These are phyloP conservation scores for Habropoda laboriosa DNA, from an alignment of 1,140 invertebrate species.

Conservation along the genomic window DNA sequence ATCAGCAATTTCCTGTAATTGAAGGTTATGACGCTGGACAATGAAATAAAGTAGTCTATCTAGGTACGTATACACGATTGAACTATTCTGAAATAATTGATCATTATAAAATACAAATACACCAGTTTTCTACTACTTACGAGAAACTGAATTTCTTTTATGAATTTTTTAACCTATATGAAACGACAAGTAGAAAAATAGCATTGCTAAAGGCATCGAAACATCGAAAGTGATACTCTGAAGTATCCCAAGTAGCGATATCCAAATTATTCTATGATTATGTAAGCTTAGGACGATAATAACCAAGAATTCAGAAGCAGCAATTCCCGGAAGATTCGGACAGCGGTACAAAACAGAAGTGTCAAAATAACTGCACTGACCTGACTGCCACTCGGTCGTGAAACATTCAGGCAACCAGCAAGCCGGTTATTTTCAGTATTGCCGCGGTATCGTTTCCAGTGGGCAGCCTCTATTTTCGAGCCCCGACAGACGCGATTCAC, in stretches of 20 bases:
- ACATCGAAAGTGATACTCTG: too few relatives aligned
- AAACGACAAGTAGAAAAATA: too few relatives aligned
- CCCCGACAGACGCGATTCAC: not conserved
- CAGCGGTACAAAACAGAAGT: constrained; percentile 26
- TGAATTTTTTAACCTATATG: too few relatives aligned
- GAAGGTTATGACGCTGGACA: not conserved
- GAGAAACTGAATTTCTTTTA: too few relatives aligned
- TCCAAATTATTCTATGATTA: not conserved
- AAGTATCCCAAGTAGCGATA: too few relatives aligned
- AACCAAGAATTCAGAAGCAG: not conserved
- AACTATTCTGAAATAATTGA: too few relatives aligned
- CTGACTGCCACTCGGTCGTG: constrained; percentile 3
- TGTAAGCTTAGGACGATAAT: constrained; percentile 24
- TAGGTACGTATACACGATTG: too few relatives aligned
- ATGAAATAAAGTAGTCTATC: too few relatives aligned
- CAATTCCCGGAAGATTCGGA: constrained; percentile 28
- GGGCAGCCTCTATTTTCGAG: not conserved
- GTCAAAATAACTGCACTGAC: constrained; percentile 50
- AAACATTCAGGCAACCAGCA: constrained; percentile 6
- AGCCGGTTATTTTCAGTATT: constrained; percentile 37
- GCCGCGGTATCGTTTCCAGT: not conserved
- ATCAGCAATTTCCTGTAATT: not conserved
- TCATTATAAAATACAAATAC: too few relatives aligned
- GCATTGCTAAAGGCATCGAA: too few relatives aligned
- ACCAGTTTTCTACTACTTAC: too few relatives aligned